These are phyloP conservation scores for Entomobrya multifasciata DNA, from an alignment of 2,888 invertebrate species.

Conservation along the genomic window DNA sequence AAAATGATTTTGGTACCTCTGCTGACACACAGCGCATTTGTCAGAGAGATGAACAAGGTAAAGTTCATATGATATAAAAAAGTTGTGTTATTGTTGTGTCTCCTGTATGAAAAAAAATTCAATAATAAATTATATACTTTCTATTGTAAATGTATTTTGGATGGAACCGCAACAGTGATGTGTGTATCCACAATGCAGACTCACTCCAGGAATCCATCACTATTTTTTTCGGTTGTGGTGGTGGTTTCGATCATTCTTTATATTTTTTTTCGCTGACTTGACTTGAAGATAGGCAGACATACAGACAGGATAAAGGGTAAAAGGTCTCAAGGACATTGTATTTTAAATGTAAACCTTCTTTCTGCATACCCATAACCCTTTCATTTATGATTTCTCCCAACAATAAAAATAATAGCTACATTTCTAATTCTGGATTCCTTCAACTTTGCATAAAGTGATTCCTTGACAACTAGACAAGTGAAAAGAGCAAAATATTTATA, in stretches of 20 bases:
- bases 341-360: too few species aligned
- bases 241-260: background rate
- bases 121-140: too few species aligned
- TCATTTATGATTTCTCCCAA: conserved; percentile 23
- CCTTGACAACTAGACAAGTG: conserved; percentile 19
- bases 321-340: conserved; percentile 47
- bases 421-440: too few species aligned
- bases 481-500: background rate
- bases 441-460: too few species aligned
- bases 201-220: conserved; percentile 55
- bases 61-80: background rate
- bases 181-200: conserved; percentile 33
- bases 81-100: background rate
- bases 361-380: too few species aligned
- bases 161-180: conserved; percentile 40
- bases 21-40: conserved; percentile 25
- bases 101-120: background rate
- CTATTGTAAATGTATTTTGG: too few species aligned
- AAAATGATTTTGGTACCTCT: conserved; percentile 62
- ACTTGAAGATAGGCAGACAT: conserved; percentile 4
- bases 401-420: conserved; percentile 10
- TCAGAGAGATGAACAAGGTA: too few species aligned
- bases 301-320: background rate
- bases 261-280: conserved; percentile 35
- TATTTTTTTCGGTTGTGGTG: conserved; percentile 17